Base-by-base conservation (phyloP, 2,888 invertebrate genomes). In the Cheilosia impressa region DNA sequence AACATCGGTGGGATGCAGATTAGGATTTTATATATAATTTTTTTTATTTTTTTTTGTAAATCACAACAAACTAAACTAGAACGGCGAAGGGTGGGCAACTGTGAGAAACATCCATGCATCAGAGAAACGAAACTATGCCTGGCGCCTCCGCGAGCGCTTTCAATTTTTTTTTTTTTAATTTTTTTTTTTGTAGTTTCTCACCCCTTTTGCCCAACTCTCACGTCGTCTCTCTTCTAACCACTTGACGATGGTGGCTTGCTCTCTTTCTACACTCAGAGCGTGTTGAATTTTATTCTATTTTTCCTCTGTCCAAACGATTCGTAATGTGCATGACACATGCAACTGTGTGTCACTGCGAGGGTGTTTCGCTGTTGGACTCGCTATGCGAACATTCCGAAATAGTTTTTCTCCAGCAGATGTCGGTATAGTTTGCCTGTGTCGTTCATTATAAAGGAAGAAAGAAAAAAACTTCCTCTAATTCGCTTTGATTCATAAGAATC, bases 311-410 rank as follows among this genome's bases (percentile, higher is more conserved):
- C 55, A 83, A 72, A 66, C 71, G 65, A 47, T 57, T 79, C 79
- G 79, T 79, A 79, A 72, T 79, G 76, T 85, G 81, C 85, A 85
- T 85, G 85, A 81, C 81, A 85, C 81, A 85, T 85, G 85, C 85
- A 85, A 85, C 68, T 81, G 81, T 72, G 68, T 85, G 81, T 77
- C 60, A 60, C 80, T 47, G 71, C 71, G 79, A 66, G 69, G 75
- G 75, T 71, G 65, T 69, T 45, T 34, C 17, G 52, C 62, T 50
- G 15, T 68, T 65, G 75, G 79, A 69, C 79, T 38, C 38, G 38
- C 38, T 57, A 34, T 41, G 50, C 60, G 57, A 85, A 38, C 45
- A 68, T 77, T 85, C 27, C 63, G 52, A 72, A 85, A 77, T 85
- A 76, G 76, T 81, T 81, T 72, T 76, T 71, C 71, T 50, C 45